Evolutionary conservation across 1,140 invertebrate species (phyloP).

Genomic region (Teleopsis dalmanni): DNA sequence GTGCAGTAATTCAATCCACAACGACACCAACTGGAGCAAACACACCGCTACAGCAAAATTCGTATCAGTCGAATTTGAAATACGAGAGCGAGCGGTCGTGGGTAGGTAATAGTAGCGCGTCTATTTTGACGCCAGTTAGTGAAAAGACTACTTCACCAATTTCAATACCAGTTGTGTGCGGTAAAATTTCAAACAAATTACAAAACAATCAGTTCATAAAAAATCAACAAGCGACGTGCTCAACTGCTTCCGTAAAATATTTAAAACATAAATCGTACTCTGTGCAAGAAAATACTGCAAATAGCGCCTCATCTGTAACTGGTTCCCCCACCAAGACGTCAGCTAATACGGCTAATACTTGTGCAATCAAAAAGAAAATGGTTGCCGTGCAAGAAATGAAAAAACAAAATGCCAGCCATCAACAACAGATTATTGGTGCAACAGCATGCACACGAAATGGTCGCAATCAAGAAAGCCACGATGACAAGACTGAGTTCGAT

Average conservation of each 20-base stretch:
- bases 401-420: slow-evolving; percentile 20
- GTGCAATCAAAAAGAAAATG: slow-evolving; percentile 36
- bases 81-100: slow-evolving; percentile 9
- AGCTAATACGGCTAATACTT: slow-evolving; percentile 20
- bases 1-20: slow-evolving; percentile 7
- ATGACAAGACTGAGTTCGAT: slow-evolving; percentile 15
- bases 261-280: slow-evolving; percentile 6
- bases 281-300: background rate
- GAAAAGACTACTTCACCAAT: background rate
- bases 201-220: slow-evolving; percentile 39
- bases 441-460: background rate
- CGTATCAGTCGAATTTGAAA: slow-evolving; percentile 8
- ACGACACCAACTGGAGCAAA: slow-evolving; percentile 1
- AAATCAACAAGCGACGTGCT: slow-evolving; percentile 20
- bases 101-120: slow-evolving; percentile 2
- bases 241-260: slow-evolving; percentile 1
- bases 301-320: background rate
- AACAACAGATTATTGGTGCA: slow-evolving; percentile 7
- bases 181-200: slow-evolving; percentile 36
- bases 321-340: slow-evolving; percentile 25
- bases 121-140: background rate
- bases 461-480: slow-evolving; percentile 1
- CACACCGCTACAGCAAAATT: background rate
- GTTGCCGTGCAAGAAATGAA: slow-evolving; percentile 43
- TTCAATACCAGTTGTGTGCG: slow-evolving; percentile 1